phyloP scores from a whole-genome alignment of 2,888 invertebrate species.

The Drosophila algonquin region DNA sequence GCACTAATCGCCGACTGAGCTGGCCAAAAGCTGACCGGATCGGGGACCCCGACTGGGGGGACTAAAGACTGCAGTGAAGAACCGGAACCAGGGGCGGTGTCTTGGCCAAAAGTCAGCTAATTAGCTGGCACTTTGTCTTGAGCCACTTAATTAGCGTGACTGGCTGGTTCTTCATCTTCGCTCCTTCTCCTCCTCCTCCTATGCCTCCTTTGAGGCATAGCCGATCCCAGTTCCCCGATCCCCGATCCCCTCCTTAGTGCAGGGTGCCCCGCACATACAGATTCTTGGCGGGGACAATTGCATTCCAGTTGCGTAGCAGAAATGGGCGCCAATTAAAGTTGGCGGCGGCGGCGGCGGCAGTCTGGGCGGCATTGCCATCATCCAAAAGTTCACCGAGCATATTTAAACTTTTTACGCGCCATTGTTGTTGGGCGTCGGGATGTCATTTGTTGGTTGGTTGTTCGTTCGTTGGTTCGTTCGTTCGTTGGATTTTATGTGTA shows the following conservation, averaged over 20 bases:
- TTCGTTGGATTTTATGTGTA: constrained; percentile 48
- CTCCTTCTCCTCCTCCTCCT: background rate
- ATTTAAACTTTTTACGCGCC: constrained; percentile 66
- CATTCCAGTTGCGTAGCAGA: constrained; percentile 78
- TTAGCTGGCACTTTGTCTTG: constrained; percentile 76
- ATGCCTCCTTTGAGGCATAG: background rate
- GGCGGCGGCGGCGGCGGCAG: constrained; percentile 56
- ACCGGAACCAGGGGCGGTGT: constrained; percentile 14
- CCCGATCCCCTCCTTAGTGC: constrained; percentile 31
- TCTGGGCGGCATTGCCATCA: constrained; percentile 49
- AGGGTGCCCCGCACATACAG: constrained; percentile 73
- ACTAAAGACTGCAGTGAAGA: background rate
- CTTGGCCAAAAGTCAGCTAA: constrained; percentile 71
- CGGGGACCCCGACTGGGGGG: background rate
- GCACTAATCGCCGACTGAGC: constrained; percentile 75
- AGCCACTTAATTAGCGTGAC: constrained; percentile 72
- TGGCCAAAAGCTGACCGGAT: constrained; percentile 18
- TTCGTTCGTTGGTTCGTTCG: constrained; percentile 1
- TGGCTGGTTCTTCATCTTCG: background rate
- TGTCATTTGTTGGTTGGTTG: constrained; percentile 1
- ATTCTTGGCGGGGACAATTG: constrained; percentile 74
- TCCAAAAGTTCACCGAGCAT: constrained; percentile 63
- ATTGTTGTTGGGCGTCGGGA: constrained; percentile 29
- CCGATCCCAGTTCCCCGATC: background rate
- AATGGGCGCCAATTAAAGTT: constrained; percentile 79